Evolutionary conservation across 2,113 vertebrate genomes (phyloP).

Genomic region (Festucalex cinctus): DNA sequence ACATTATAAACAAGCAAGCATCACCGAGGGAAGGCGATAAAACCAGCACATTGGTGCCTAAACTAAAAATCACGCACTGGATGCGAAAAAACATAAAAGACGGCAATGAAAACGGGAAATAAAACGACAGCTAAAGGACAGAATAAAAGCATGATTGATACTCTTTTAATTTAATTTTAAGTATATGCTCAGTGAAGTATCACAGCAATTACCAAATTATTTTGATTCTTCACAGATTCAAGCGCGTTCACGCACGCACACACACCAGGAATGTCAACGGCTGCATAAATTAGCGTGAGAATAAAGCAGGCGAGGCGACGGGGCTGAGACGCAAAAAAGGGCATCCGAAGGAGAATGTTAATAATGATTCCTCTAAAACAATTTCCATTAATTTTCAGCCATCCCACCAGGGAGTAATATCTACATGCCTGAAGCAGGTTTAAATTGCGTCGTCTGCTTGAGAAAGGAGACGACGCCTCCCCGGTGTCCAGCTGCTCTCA

Average conservation of each 20-base stretch:
- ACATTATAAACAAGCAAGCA: conserved; percentile 25
- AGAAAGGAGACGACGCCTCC: conserved; percentile 67
- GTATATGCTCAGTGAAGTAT: conserved; percentile 44
- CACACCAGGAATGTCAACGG: conserved; percentile 58
- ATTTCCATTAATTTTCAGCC: conserved; percentile 81
- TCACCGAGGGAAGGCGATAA: conserved; percentile 15
- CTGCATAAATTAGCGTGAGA: conserved; percentile 59
- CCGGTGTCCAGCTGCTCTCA: conserved; percentile 69
- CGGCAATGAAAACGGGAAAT: conserved; percentile 4
- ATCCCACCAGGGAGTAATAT: conserved; percentile 75
- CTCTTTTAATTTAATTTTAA: conserved; percentile 33
- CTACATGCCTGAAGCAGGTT: conserved; percentile 78
- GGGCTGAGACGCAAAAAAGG: conserved; percentile 72
- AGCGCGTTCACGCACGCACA: conserved; percentile 18
- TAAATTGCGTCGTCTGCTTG: conserved; percentile 77
- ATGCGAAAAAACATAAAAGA: conserved; percentile 3
- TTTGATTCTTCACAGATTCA: conserved; percentile 62
- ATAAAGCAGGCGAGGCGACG: conserved; percentile 50
- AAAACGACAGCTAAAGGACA: conserved; percentile 30
- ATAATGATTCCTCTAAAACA: conserved; percentile 81
- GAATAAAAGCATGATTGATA: conserved; percentile 37
- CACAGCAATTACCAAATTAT: conserved; percentile 54
- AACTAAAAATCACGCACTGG: conserved; percentile 1
- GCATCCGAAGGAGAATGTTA: conserved; percentile 79
- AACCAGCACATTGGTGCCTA: not conserved